Evolutionary conservation across 2,113 vertebrate species (phyloP).

Genomic region (Anhinga rufa): DNA sequence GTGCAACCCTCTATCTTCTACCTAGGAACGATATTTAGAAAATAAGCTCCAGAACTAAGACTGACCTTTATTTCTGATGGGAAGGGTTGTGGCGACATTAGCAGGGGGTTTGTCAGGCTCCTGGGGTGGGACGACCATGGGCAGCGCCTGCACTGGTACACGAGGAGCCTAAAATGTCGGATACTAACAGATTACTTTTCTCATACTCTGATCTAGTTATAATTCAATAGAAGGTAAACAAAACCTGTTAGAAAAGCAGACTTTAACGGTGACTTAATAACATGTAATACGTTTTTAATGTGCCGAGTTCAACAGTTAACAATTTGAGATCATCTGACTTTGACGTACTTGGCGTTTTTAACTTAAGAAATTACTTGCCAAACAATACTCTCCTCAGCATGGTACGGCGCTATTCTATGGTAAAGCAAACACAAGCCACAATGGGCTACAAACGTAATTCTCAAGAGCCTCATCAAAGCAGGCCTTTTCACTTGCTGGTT

Average conservation of each 20-base stretch:
- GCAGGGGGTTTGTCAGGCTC: conserved; percentile 97
- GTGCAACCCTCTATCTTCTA: conserved; percentile 13
- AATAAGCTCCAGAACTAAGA: conserved; percentile 45
- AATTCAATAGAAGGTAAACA: conserved; percentile 18
- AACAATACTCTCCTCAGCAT: not conserved
- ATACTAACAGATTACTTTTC: conserved; percentile 49
- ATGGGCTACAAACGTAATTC: not conserved
- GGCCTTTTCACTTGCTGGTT: not conserved
- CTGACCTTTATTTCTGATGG: conserved; percentile 95
- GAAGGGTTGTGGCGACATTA: conserved; percentile 88
- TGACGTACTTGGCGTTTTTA: not conserved
- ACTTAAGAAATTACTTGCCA: not conserved
- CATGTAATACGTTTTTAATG: not conserved
- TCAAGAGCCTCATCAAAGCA: not conserved
- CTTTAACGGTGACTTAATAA: not conserved
- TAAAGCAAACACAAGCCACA: not conserved
- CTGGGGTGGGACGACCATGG: conserved; percentile 98
- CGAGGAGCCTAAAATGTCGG: conserved; percentile 86
- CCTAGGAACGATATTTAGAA: conserved; percentile 35
- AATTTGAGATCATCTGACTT: not conserved
- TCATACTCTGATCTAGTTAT: not conserved
- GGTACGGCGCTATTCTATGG: not conserved
- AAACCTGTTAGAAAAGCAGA: not conserved
- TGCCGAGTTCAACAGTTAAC: not conserved
- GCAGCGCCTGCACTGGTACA: conserved; percentile 98